Conservation (phyloP, 2,888 invertebrate genomes). For the Oscheius onirici region DNA sequence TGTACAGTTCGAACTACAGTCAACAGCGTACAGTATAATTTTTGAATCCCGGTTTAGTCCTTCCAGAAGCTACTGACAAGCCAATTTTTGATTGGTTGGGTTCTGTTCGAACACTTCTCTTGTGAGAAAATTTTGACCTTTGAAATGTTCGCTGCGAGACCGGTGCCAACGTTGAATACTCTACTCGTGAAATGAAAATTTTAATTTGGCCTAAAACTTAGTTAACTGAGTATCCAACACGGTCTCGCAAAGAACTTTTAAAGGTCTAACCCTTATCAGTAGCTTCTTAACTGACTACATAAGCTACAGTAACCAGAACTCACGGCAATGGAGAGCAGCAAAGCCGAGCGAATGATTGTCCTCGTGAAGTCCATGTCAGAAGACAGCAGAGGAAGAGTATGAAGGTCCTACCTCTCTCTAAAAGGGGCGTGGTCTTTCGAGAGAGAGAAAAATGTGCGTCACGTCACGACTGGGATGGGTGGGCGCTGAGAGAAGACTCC, state of each 20-base stretch:
- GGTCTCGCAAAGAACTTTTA: too few species aligned
- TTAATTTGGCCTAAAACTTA: neutral
- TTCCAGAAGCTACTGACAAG: too few species aligned
- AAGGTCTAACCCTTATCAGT: too few species aligned
- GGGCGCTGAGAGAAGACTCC: slow-evolving; percentile 13
- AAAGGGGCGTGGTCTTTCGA: neutral
- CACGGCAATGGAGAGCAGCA: slow-evolving; percentile 14
- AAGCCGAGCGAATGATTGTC: slow-evolving; percentile 4
- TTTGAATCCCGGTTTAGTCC: too few species aligned
- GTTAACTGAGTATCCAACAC: neutral
- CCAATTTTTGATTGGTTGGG: too few species aligned
- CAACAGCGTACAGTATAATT: too few species aligned
- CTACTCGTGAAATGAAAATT: neutral
- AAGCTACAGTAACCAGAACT: neutral
- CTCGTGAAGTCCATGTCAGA: slow-evolving; percentile 16
- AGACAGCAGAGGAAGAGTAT: neutral
- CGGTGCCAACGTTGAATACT: neutral
- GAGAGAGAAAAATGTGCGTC: too few species aligned
- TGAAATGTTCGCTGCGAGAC: neutral
- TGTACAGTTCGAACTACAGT: too few species aligned
- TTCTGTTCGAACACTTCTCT: too few species aligned
- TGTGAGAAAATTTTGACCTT: neutral
- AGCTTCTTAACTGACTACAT: neutral
- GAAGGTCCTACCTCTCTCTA: slow-evolving; percentile 2
- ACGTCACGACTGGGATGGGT: slow-evolving; percentile 12